Percentiles rank a stretch among this genome's conserved stretches.
These are phyloP conservation scores for Cepphus grylle DNA, from an alignment of 2,113 vertebrate species.

Conservation along the genomic window DNA sequence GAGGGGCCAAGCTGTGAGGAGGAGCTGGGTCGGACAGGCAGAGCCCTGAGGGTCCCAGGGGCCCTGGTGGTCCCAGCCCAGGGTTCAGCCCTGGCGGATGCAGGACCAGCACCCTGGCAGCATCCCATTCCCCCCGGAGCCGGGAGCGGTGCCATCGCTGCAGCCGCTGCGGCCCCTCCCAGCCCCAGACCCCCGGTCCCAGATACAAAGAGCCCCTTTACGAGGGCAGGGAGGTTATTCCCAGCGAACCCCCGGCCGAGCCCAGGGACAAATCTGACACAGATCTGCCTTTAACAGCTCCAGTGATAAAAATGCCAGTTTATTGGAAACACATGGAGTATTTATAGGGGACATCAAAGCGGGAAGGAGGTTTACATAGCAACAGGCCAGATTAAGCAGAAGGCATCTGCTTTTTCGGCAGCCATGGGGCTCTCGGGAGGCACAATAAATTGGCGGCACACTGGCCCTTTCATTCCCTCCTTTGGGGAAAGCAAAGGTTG, in stretches of 20 bases:
- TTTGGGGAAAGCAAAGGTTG: conserved; percentile 6
- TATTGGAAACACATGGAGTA: conserved; percentile 69
- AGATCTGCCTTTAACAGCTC: conserved; percentile 46
- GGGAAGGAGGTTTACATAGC: conserved; percentile 52
- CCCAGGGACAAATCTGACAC: background rate
- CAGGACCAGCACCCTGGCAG: background rate
- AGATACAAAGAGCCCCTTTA: background rate
- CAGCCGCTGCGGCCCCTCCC: background rate
- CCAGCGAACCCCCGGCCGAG: background rate
- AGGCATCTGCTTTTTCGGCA: conserved; percentile 61
- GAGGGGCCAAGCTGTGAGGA: background rate
- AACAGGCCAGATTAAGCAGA: conserved; percentile 49
- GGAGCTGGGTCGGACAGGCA: background rate
- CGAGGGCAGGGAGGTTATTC: background rate
- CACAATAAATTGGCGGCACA: background rate
- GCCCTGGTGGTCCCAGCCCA: accelerated
- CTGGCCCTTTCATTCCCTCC: conserved; percentile 6
- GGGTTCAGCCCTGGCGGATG: accelerated
- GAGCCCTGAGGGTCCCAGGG: background rate
- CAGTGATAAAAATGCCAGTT: conserved; percentile 27
- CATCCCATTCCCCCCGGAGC: accelerated
- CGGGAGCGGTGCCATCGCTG: accelerated
- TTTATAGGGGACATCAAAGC: conserved; percentile 64
- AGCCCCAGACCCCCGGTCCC: background rate
- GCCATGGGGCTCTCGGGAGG: conserved; percentile 26